Conservation (phyloP, 2,888 invertebrate genomes). For the Chaetogeoica ovagalla region DNA sequence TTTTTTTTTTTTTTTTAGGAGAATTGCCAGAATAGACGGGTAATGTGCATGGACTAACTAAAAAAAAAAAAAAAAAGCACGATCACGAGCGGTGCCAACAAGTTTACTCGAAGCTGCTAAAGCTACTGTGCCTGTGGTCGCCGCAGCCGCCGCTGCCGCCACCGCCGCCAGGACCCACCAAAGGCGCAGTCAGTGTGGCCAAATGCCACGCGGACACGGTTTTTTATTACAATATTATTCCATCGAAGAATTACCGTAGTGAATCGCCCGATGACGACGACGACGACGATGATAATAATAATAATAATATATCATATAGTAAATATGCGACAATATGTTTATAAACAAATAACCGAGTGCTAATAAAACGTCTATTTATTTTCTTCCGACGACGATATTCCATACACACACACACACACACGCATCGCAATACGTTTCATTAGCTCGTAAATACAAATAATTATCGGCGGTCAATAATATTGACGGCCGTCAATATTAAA, state of each 20-base stretch:
- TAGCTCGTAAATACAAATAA: no score
- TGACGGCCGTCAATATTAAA: no score
- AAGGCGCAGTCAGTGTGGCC: conserved; percentile 51
- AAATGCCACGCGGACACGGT: conserved; percentile 36
- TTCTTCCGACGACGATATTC: no score
- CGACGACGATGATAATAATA: no score
- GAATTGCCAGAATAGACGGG: conserved; percentile 15
- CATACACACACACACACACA: no score
- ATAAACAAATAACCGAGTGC: no score
- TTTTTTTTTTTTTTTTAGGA: conserved; percentile 1
- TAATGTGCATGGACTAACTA: conserved; percentile 38
- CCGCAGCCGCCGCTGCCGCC: conserved; percentile 18
- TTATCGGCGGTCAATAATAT: no score
- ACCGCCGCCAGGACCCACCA: conserved; percentile 48
- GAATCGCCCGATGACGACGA: background rate
- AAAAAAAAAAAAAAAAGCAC: no score
- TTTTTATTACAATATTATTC: conserved; percentile 11
- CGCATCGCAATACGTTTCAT: no score
- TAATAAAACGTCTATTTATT: no score
- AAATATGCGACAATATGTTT: no score
- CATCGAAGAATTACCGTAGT: background rate
- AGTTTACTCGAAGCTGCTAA: conserved; percentile 44
- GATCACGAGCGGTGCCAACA: conserved; percentile 21
- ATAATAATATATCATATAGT: background rate
- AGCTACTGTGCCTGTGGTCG: conserved; percentile 46